These are phyloP conservation scores for Caenorhabditis brenneri DNA, from an alignment of 1,140 invertebrate genomes.

Conservation along the genomic window DNA sequence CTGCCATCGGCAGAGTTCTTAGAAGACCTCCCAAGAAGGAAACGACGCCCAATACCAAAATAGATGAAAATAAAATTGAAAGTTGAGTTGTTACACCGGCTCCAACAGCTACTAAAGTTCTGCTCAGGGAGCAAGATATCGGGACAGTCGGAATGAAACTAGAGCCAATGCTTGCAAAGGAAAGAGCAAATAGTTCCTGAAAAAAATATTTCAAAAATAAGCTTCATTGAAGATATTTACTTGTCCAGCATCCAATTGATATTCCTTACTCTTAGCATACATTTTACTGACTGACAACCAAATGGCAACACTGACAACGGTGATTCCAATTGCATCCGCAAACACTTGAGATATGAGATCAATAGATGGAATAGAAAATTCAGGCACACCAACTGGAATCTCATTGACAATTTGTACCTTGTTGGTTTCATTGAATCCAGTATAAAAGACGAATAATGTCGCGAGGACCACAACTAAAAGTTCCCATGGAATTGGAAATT, in stretches of 20 bases:
- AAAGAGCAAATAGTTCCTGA: conserved; percentile 65
- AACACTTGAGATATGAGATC: conserved; percentile 67
- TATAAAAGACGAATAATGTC: conserved; percentile 6
- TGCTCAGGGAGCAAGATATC: conserved; percentile 63
- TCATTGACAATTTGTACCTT: conserved; percentile 64
- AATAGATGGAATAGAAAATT: conserved; percentile 66
- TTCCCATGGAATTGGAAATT: conserved; percentile 66
- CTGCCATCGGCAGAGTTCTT: conserved; percentile 64
- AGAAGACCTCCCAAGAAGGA: conserved; percentile 63
- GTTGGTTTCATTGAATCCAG: conserved; percentile 53
- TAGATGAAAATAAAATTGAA: conserved; percentile 59
- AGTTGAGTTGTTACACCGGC: conserved; percentile 56
- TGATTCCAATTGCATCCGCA: conserved; percentile 72
- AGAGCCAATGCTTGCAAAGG: conserved; percentile 59
- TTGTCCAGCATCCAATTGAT: conserved; percentile 73
- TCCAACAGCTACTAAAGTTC: conserved; percentile 68
- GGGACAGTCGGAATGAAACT: conserved; percentile 69
- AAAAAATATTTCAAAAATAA: neutral
- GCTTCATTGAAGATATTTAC: neutral
- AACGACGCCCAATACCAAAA: conserved; percentile 62
- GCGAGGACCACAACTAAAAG: conserved; percentile 55
- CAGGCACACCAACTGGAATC: conserved; percentile 70
- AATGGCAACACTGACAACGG: conserved; percentile 73
- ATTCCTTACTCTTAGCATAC: conserved; percentile 73
- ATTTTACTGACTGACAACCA: conserved; percentile 74